Evolutionary conservation across 2,888 invertebrate species (phyloP), one percentile per base, ranked within the genome.

Genomic region (Ophonus ardosiacus): DNA sequence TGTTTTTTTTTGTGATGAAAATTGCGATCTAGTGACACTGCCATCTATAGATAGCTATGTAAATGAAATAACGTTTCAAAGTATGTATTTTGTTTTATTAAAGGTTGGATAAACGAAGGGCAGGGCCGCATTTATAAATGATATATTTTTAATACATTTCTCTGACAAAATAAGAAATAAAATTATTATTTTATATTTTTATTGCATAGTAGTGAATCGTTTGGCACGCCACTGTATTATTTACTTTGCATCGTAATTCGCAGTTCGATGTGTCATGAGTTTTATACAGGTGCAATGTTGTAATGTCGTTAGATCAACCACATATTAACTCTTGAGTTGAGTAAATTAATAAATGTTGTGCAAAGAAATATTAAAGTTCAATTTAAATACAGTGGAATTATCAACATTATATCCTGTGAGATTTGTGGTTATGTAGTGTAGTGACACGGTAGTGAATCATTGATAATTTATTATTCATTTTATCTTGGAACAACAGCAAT

Each of bases 231-330:
- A 78, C 84, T 84, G 84, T n/a, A 15, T 78, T 84, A 76, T 84
- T 76, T 84, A 78, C 63, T 78, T 84, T 84, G 78, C 78, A 78
- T 84, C 51, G 84, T 84, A 84, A 83, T 83, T 74, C 83, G 76
- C 83, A 83, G 76, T 83, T 74, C 63, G 76, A 84, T 84, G 84
- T 84, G 84, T 84, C 84, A 84, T 78, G 78, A 63, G 76, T 68
- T 78, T 76, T 63, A 56, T 84, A 63, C 68, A 57, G 65, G 78
- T 78, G 78, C 51, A 84, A 84, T 82, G 56, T 51, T 13, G 43
- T 51, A 51, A 51, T 13, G 13, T 74, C 74, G 71, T 71, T 59
- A 71, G 74, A 79, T 43, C 76, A 84, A 43, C 51, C 21, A 81
- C 68, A 81, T 31, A 68, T 56, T 68, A 81, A 81, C 81, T 65